Percentiles rank a stretch among this genome's conserved stretches.
Evolutionary conservation across 2,888 invertebrate species (phyloP).

Genomic region (Heterodera filipjevi): DNA sequence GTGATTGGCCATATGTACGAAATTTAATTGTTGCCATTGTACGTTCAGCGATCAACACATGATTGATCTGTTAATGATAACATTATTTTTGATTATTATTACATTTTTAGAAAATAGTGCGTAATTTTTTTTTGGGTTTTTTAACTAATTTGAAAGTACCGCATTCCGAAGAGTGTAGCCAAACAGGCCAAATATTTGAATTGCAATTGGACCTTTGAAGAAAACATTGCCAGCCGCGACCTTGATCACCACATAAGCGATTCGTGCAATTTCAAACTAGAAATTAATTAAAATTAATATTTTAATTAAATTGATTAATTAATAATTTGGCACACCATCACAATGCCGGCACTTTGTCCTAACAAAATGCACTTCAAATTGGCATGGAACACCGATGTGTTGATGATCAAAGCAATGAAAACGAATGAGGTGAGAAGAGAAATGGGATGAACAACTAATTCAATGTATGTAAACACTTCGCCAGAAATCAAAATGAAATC

Average conservation of each 20-base stretch:
- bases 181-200: not conserved
- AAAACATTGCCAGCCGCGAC: not conserved
- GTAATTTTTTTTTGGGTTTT: no score
- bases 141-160: no score
- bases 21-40: not conserved
- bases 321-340: not conserved
- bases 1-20: not conserved
- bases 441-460: not conserved
- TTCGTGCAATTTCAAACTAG: slow-evolving; percentile 1
- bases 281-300: not conserved
- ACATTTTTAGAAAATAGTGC: no score
- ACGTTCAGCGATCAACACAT: not conserved
- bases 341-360: slow-evolving; percentile 1
- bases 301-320: not conserved
- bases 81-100: no score
- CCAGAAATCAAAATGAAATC: not conserved
- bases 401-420: not conserved
- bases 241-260: not conserved
- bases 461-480: not conserved
- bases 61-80: not conserved
- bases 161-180: not conserved
- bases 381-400: not conserved
- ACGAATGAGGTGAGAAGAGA: not conserved
- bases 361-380: slow-evolving; percentile 10
- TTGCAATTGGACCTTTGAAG: not conserved